Conservation (phyloP, 2,797 vertebrate genomes). For the Enteromius unitaeniatus region DNA sequence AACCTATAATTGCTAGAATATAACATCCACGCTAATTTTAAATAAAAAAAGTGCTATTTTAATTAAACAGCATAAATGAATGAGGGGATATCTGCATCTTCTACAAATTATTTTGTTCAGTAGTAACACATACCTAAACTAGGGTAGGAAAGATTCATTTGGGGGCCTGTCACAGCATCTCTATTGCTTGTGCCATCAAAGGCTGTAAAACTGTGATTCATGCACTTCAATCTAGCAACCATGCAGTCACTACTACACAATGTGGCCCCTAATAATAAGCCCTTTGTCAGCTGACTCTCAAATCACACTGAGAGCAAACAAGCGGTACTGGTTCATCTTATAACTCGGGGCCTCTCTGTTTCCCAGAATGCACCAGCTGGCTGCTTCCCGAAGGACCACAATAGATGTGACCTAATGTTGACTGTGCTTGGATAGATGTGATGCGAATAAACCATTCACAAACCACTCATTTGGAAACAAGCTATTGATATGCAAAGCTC, state of each 20-base stretch:
- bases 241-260: conserved; percentile 64
- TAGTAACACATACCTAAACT: conserved; percentile 50
- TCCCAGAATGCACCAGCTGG: conserved; percentile 73
- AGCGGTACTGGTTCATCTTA: conserved; percentile 55
- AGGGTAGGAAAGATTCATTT: conserved; percentile 53
- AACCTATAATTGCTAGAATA: background rate
- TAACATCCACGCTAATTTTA: background rate
- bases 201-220: conserved; percentile 67
- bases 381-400: conserved; percentile 63
- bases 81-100: background rate
- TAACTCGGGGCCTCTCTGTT: conserved; percentile 73
- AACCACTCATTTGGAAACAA: conserved; percentile 42
- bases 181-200: conserved; percentile 62
- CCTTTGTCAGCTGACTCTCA: conserved; percentile 72
- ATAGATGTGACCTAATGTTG: conserved; percentile 63
- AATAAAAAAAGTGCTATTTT: background rate
- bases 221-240: conserved; percentile 63
- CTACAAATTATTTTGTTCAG: background rate
- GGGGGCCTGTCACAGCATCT: conserved; percentile 39
- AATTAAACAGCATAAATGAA: conserved; percentile 10
- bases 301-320: conserved; percentile 59
- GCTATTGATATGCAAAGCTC: conserved; percentile 52
- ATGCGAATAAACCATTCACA: conserved; percentile 43
- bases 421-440: conserved; percentile 64
- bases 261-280: conserved; percentile 70